phyloP scores from a whole-genome alignment of 2,888 invertebrate genomes.

The Eristalis intricaria region DNA sequence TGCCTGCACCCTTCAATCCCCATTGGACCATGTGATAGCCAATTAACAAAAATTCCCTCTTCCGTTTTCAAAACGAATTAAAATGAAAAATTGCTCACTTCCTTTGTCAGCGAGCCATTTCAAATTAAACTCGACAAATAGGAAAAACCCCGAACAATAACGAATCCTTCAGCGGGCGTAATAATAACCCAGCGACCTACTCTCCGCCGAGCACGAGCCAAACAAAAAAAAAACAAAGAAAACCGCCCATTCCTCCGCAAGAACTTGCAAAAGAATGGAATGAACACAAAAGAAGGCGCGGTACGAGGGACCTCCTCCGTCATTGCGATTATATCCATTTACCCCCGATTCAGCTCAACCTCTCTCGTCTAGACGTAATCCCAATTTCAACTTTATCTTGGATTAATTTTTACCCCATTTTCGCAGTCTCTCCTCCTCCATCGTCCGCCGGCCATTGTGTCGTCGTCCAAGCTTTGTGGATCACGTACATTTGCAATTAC shows the following conservation, averaged over 20 bases:
- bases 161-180: neutral
- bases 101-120: neutral
- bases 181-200: neutral
- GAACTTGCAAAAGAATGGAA: neutral
- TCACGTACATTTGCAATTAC: neutral
- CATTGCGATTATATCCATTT: constrained; percentile 10
- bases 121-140: neutral
- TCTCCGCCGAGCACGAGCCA: neutral
- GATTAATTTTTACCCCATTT: neutral
- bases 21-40: neutral
- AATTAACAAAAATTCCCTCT: neutral
- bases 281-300: neutral
- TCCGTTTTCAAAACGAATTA: neutral
- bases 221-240: neutral
- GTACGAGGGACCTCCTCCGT: neutral
- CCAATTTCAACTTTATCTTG: constrained; percentile 29
- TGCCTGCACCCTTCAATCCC: neutral
- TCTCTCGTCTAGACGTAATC: neutral
- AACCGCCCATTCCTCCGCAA: neutral
- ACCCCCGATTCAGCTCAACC: neutral
- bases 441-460: neutral
- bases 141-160: neutral
- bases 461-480: neutral
- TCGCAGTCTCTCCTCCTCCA: neutral
- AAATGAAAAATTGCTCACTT: neutral